Base-by-base conservation (phyloP, 2,888 invertebrate species). In the Encarsia formosa region DNA sequence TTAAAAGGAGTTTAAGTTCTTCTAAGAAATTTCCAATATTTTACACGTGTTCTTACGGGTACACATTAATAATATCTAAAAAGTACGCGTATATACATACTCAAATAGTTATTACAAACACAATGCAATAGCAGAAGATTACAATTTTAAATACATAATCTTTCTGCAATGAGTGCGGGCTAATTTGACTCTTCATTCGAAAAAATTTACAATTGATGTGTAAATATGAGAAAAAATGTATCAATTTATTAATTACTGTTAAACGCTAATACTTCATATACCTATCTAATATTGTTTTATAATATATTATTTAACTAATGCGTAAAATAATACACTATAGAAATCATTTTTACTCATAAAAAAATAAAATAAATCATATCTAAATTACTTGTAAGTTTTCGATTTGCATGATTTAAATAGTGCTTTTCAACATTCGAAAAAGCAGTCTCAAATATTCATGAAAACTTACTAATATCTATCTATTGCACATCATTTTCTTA, bases 401-500 rank as follows among this genome's bases (percentile, higher is more conserved):
- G 45, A 51, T 32, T 45, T 50, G 32, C 41, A 24, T 20, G 40
- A 44, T 13, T 23, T 42, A 42, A 49, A 29, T 29, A 49, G 41
- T 49, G 42, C 42, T 29, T 35, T 49, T 49, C 29, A 20, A 37
- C 26, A 34, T 34, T 34, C 22, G n/a, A n/a, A 32, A 43, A 49
- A 49, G 43, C 49, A 31, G 34, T 42, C 42, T 49, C 32, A 43
- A 23, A 43, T 49, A 15, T 16, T 39, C 32, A 38, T 34, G 26
- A 40, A 45, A 41, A 43, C 24, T 49, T 43, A 38, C 5, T 34
- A 37, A 37, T 41, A 37, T 22, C 45, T 50, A 50, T 26, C 44
- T 50, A 50, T 45, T 50, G 50, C 50, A 39, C 44, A 40, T 49
- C n/a, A 4, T 35, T 49, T 37, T 20, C 15, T n/a, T 29, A 23